Base-by-base conservation (phyloP, 2,797 vertebrate genomes). In the Catostomus latipinnis region DNA sequence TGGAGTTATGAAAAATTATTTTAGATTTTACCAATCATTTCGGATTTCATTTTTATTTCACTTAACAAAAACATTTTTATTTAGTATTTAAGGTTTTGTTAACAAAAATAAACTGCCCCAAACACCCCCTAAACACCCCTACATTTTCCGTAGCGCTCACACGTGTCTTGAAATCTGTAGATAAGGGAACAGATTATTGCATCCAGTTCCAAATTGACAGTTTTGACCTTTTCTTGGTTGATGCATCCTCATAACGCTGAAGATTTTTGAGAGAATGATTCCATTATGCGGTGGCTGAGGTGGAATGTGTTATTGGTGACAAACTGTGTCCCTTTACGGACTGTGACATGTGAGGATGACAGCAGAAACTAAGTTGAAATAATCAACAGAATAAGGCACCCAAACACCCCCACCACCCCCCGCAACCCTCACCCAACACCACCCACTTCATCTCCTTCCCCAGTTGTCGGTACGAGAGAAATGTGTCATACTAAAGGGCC, bases 401-500 rank as follows among this genome's bases (percentile, higher is more conserved):
- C 53, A 52, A 13, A 10, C 56, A 6, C 50, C 67, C 13, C 48
- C 22, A 48, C 62, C 13, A 48, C 74, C 82, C 56, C 66, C 10
- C 48, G 45, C 13, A 54, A 34, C 34, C 34, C 78, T 61, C 49
- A 52, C 49, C 43, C 34, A 56, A 71, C 16, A 6, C 46, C 58
- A 16, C 58, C 76, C 13, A 6, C 67, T 53, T 65, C 50, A 57
- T 81, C 76, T 74, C 58, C 63, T 71, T 78, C 66, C 71, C 9
- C 53, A 71, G 70, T 75, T 46, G 71, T 81, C 84, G 8, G 76
- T 82, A 81, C 71, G 77, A 93, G 92, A 91, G 81, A 90, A 90
- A 91, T 88, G 84, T 81, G 88, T 86, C 83, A 83, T 85, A 83
- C 84, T 86, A 84, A 84, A 87, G 78, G 84, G 81, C 61, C 85